Evolutionary conservation across 2,888 invertebrate species (phyloP).

Genomic region (Melieria picta): DNA sequence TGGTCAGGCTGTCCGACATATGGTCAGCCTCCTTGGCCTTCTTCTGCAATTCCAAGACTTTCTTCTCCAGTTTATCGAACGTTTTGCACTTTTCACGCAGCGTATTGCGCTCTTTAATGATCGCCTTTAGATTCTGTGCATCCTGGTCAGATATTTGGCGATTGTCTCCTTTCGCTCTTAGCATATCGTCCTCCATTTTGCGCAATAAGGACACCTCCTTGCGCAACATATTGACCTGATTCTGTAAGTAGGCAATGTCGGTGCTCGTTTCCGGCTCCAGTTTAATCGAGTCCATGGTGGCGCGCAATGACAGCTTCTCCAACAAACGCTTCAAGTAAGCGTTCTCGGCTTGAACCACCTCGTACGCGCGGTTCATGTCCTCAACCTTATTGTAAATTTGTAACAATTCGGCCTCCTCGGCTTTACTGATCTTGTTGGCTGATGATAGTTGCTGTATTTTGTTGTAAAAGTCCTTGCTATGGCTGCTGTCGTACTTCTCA

Average conservation of each 20-base stretch:
- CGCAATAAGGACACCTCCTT: slow-evolving; percentile 53
- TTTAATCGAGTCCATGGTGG: slow-evolving; percentile 43
- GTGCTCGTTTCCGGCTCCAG: slow-evolving; percentile 51
- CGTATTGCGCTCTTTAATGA: slow-evolving; percentile 54
- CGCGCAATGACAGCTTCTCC: slow-evolving; percentile 53
- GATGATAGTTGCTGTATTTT: slow-evolving; percentile 52
- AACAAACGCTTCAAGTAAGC: slow-evolving; percentile 51
- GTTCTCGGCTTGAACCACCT: slow-evolving; percentile 57
- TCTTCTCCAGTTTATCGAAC: slow-evolving; percentile 43
- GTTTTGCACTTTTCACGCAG: slow-evolving; percentile 50
- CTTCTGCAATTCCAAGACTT: slow-evolving; percentile 43
- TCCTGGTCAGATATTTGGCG: slow-evolving; percentile 44
- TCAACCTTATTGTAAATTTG: slow-evolving; percentile 51
- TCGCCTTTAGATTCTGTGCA: slow-evolving; percentile 47
- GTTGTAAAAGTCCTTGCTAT: slow-evolving; percentile 46
- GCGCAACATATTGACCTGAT: slow-evolving; percentile 51
- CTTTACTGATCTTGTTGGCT: slow-evolving; percentile 49
- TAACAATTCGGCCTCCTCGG: slow-evolving; percentile 53
- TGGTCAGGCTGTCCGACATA: slow-evolving; percentile 39
- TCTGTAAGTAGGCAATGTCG: slow-evolving; percentile 55
- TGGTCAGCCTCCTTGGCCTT: slow-evolving; percentile 43
- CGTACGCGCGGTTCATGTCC: slow-evolving; percentile 53
- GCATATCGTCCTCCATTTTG: slow-evolving; percentile 50
- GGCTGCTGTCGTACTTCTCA: slow-evolving; percentile 49
- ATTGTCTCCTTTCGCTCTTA: slow-evolving; percentile 23